Conservation (phyloP, 2,113 vertebrate species). For the Rattus norvegicus region GRCr8 NC_086020.1:46606501-46607000, state of each 20-base stretch:
- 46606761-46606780: background rate
- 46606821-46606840: background rate
- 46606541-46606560: background rate
- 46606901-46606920: background rate
- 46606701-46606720: background rate
- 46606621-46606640: background rate
- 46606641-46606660: background rate
- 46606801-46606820: background rate
- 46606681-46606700: background rate
- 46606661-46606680: background rate
- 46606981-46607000: background rate
- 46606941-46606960: background rate
- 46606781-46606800: background rate
- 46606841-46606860: background rate
- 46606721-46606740: background rate
- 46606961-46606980: background rate
- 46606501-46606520: background rate
- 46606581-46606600: background rate
- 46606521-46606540: background rate
- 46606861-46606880: background rate
- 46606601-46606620: background rate
- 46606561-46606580: background rate
- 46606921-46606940: background rate
- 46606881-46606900: background rate
- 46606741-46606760: background rate